phyloP scores from a whole-genome alignment of 2,797 vertebrate genomes.

The Antrozous pallidus region DNA sequence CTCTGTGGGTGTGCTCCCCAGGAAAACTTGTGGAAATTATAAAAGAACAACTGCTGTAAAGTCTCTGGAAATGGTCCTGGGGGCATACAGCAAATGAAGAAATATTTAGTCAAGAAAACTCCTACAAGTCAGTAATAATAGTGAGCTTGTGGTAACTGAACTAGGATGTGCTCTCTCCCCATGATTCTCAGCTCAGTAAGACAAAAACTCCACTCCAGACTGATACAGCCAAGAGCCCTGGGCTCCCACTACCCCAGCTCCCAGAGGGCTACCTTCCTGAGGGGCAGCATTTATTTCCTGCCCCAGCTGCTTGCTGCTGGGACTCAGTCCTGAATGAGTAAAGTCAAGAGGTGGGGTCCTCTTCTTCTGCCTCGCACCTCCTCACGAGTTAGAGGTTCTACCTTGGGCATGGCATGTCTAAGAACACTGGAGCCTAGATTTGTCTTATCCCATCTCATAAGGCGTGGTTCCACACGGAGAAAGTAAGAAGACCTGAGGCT shows the following conservation, averaged over 20 bases:
- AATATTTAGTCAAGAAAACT: slow-evolving; percentile 13
- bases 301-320: not conserved
- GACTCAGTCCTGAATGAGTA: not conserved
- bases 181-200: not conserved
- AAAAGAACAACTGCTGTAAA: not conserved
- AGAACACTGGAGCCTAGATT: not conserved
- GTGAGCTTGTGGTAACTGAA: not conserved
- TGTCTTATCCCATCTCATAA: not conserved
- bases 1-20: not conserved
- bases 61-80: not conserved
- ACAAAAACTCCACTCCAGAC: not conserved
- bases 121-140: not conserved
- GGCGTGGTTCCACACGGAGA: not conserved
- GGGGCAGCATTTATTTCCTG: not conserved
- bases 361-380: not conserved
- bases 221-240: not conserved
- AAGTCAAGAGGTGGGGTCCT: not conserved
- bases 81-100: not conserved
- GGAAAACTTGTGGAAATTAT: not conserved
- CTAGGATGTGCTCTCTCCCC: not conserved
- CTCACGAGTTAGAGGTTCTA: not conserved
- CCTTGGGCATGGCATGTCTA: not conserved
- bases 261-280: not conserved
- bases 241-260: not conserved
- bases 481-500: not conserved